These are phyloP conservation scores for Clamator glandarius DNA, from an alignment of 2,797 vertebrate species.

Conservation along the genomic window DNA sequence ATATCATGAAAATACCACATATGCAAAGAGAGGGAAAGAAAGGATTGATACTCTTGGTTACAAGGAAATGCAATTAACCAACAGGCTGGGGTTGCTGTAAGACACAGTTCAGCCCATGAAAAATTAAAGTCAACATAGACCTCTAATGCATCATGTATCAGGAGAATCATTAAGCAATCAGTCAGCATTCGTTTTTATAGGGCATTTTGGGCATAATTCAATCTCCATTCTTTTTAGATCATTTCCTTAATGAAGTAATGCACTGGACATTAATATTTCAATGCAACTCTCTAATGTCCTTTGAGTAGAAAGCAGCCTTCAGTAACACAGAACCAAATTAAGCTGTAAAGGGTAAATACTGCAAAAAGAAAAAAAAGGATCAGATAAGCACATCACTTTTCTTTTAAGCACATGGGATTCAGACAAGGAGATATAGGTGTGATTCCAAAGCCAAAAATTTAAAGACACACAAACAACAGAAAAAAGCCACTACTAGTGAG, in stretches of 20 bases:
- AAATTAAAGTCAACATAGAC: slow-evolving; percentile 62
- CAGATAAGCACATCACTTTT: too few species aligned
- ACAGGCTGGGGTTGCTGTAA: background rate
- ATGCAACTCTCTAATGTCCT: slow-evolving; percentile 36
- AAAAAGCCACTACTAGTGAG: background rate
- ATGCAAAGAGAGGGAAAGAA: background rate
- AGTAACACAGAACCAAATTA: slow-evolving; percentile 47
- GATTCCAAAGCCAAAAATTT: background rate
- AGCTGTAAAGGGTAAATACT: slow-evolving; percentile 40
- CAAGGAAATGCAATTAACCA: slow-evolving; percentile 54
- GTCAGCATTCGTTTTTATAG: slow-evolving; percentile 47
- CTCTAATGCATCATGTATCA: slow-evolving; percentile 47
- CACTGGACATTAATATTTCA: slow-evolving; percentile 76
- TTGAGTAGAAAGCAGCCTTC: slow-evolving; percentile 40
- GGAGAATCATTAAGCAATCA: slow-evolving; percentile 61
- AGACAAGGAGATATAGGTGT: background rate
- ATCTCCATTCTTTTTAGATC: slow-evolving; percentile 71
- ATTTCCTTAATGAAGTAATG: slow-evolving; percentile 69
- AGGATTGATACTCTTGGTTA: background rate
- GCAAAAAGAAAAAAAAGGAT: background rate
- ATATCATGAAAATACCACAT: background rate
- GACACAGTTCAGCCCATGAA: slow-evolving; percentile 34
- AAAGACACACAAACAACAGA: background rate
- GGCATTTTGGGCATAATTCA: slow-evolving; percentile 64
- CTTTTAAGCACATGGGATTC: too few species aligned